phyloP scores from a whole-genome alignment of 2,888 invertebrate genomes.

The Ichneumoninae sp. region DNA sequence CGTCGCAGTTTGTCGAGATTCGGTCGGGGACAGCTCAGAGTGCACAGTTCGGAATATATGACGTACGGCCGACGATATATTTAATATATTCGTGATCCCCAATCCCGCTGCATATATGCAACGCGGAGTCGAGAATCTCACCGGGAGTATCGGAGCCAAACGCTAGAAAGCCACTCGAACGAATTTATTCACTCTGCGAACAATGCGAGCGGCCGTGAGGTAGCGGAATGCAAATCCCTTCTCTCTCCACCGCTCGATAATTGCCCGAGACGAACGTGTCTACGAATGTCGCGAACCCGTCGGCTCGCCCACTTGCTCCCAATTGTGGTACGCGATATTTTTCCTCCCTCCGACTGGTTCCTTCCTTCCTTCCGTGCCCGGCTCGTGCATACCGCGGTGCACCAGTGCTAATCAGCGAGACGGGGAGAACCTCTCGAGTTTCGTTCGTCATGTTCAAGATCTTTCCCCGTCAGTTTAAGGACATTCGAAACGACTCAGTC shows the following conservation, averaged over 20 bases:
- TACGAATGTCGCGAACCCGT: slow-evolving; percentile 67
- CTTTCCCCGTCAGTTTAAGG: slow-evolving; percentile 26
- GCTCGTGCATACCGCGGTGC: background rate
- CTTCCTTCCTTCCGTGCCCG: slow-evolving; percentile 26
- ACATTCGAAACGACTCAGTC: background rate
- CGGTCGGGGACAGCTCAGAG: slow-evolving; percentile 4
- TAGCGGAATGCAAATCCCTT: slow-evolving; percentile 68
- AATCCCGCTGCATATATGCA: slow-evolving; percentile 13
- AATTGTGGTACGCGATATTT: slow-evolving; percentile 44
- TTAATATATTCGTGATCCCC: slow-evolving; percentile 30
- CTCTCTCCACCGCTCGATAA: slow-evolving; percentile 61
- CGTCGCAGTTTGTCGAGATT: slow-evolving; percentile 39
- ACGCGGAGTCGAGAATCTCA: slow-evolving; percentile 26
- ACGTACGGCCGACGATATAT: slow-evolving; percentile 19
- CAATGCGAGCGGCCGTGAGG: slow-evolving; percentile 61
- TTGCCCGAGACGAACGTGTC: slow-evolving; percentile 69
- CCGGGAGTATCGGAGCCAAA: slow-evolving; percentile 29
- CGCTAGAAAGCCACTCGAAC: slow-evolving; percentile 59
- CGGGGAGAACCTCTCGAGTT: slow-evolving; percentile 55
- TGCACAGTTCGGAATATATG: background rate
- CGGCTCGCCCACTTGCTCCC: slow-evolving; percentile 55
- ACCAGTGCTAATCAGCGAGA: slow-evolving; percentile 33
- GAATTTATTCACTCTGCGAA: slow-evolving; percentile 70
- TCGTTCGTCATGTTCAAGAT: slow-evolving; percentile 52
- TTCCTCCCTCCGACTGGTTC: slow-evolving; percentile 16